Evolutionary conservation across 2,113 vertebrate species (phyloP), one percentile per base, ranked within the genome.

Genomic region (Mohoua ochrocephala): DNA sequence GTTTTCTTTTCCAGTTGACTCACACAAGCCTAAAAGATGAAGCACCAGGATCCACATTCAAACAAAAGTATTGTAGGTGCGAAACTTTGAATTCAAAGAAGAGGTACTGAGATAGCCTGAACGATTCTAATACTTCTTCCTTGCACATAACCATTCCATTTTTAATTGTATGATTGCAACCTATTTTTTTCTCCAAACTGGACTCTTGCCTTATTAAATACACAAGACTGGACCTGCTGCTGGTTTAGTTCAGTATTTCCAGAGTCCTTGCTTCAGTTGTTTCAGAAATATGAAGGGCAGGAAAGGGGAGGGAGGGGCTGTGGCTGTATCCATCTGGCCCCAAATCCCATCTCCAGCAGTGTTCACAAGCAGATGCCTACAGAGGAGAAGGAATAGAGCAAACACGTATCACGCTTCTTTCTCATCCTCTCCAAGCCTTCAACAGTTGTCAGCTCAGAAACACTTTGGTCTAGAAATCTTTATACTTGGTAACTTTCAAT

Each of bases 391-490:
- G 41, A 94, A 57, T 33, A 60, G 42, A 44, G 16, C 39, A 81
- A 81, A 57, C 6, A 37, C 0, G 0, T 18, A 42, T 10, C 26
- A 52, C 6, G 1, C 11, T 63, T 84, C n/a, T 15, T 67, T 57
- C 57, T 87, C 17, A 8, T 45, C 26, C 39, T 60, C 30, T 80
- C 44, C 23, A 68, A 87, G 49, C 20, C 49, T 59, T 64, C 41
- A 59, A 24, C 33, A 64, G 35, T 45, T 59, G 35, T 1, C 52
- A 84, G 57, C 42, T 68, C 78, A 59, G 64, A 81, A 45, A 64
- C 16, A 21, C n/a, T 49, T 33, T 19, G 15, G 42, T 77, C 39
- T 41, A 57, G 78, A 81, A 88, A 64, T 56, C 44, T 74, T 84
- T 87, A 18, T 22, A 37, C 60, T 86, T 49, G 24, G 23, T 56